Evolutionary conservation across 2,888 invertebrate species (phyloP), one percentile per base, ranked within the genome.

Genomic region (Tachystola acroxantha): DNA sequence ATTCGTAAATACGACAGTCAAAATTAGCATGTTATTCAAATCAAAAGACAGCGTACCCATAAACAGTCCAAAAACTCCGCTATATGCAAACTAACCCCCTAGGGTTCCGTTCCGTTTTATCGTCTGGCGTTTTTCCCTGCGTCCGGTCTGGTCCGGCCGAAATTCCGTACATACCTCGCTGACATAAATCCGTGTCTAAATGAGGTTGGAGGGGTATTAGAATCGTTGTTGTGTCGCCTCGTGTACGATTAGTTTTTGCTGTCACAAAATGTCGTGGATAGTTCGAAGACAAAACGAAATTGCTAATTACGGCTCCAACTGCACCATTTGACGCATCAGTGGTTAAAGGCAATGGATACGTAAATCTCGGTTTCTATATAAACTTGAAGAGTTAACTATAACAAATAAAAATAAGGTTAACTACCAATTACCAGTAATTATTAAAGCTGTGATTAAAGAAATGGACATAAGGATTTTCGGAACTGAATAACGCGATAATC

Each of bases 141-240:
- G 56, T 61, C 59, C 62, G 58, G 49, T 44, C 27, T 2, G 25
- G 24, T 11, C 32, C 34, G 40, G 46, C 58, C 59, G 46, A 64
- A 60, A 57, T 56, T 60, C 60, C 57, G 51, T 43, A 40, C 56
- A 50, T 55, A 48, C 50, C 47, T 42, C 42, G 36, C 48, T 40
- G 50, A 40, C 52, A 60, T 64, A 66, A 66, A 66, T 64, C 60
- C 46, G 46, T 37, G 45, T 43, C 45, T 42, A 36, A 50, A 48
- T 53, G 49, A 50, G 50, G 48, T 47, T 50, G 51, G 42, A 40
- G 43, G 45, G 40, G 42, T 40, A 40, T 48, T 43, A 43, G 32
- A 32, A 34, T 36, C 37, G 24, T 24, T 11, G 35, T 32, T 31
- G 36, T 27, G 27, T 32, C 13, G 37, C 10, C 6, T 30, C 2